Base-by-base conservation (phyloP, 37 sponge, comb jelly and placozoan species). In the Halichondria panicea region DNA sequence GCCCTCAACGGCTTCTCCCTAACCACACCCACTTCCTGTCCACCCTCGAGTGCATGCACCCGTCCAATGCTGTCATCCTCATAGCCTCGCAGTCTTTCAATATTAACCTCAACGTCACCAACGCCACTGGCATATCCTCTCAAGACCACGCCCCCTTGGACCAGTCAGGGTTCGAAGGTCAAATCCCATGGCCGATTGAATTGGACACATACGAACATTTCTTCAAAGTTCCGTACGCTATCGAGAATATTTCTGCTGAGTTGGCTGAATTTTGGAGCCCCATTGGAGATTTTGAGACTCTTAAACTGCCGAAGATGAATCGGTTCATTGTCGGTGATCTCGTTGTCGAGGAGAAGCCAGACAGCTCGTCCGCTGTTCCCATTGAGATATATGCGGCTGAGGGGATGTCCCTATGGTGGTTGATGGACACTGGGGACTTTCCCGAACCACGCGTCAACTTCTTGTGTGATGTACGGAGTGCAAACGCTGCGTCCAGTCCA, bases 331-430 rank as follows among this genome's bases (percentile, higher is more conserved):
- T 72, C 22, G 7, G 8, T 25, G 61, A n/a, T 13, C 22, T n/a
- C 24, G n/a, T 43, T 43, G n/a, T 53, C 36, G 56, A 54, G 33
- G 32, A 19, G 22, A 42, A 19, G 45, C 13, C 21, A 43, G 8
- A 3, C 21, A 42, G 45, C 28, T 43, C 39, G 45, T n/a, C 24
- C 8, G 27, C 12, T 27, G 25, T 12, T 7, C 60, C 60, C 19
- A 58, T n/a, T 12, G 27, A 35, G 15, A 15, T 5, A 3, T 3
- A 34, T 24, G 4, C 6, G 8, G 7, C 2, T 55, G n/a, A 44
- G 12, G 77, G 38, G 38, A 25, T 25, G 5, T 72, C 74, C 0
- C 64, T 91, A 33, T 93, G 93, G 89, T 84, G 81, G 79, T 68
- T 75, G 53, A 89, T 70, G 54, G 89, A 88, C 61, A 75, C 53